Evolutionary conservation across 2,797 vertebrate genomes (phyloP), one percentile per base, ranked within the genome.

Genomic region (Poecilia gillii): DNA sequence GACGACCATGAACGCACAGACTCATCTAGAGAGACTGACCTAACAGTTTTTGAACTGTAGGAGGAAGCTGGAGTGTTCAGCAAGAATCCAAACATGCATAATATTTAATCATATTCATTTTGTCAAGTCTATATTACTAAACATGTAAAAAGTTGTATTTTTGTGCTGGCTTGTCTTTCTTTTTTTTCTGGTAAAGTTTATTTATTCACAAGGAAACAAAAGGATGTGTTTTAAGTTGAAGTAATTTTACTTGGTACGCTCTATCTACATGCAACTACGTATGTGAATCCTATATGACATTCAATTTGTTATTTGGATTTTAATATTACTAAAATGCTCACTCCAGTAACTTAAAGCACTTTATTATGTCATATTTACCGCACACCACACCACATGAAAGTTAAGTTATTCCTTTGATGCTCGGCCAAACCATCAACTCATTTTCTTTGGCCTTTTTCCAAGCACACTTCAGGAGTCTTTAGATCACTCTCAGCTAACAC

Each of bases 401-500:
- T 78, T 41, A 72, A 31, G 43, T 36, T 43, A 2, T 53, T 66
- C 46, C 53, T 82, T 74, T 20, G 49, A 49, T 75, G 2, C 73
- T 59, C 2, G 2, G 66, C 81, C 39, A 76, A 77, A 8, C 72
- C 59, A 72, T 66, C 80, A 62, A 64, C 76, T 28, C 18, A 55
- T 84, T 43, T 68, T 72, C 33, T 79, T 76, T 85, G 80, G 76
- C 73, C 9, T 41, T 8, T 68, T 64, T 81, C 12, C 6, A 72
- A 76, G 5, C 14, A 46, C 23, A 74, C 81, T 75, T 81, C 59
- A 62, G 77, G 45, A 74, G 49, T 0, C 79, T 85, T 81, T 11
- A 53, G 43, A 89, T 85, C 62, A 46, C 51, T 73, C 81, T 62
- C 76, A 82, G 39, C 71, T 25, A 72, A 76, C 55, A 43, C 23